These are phyloP conservation scores for Palythoa caribaeorum DNA, from an alignment of 92 coral and sea anemone species.

Conservation along the genomic window DNA sequence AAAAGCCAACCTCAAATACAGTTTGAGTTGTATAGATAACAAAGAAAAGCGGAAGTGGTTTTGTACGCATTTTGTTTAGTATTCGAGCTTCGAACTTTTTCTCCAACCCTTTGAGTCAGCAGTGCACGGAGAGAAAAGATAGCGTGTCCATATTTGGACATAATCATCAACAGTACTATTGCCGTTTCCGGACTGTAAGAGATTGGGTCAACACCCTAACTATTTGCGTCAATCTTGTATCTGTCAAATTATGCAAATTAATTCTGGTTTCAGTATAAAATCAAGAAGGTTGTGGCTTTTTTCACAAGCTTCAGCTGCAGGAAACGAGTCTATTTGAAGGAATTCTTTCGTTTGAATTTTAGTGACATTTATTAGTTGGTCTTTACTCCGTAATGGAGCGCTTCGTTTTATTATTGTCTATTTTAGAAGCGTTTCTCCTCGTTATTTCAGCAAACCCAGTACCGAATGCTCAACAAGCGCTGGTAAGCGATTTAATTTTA, in stretches of 20 bases:
- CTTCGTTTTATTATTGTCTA: background rate
- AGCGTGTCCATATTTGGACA: conserved; percentile 23
- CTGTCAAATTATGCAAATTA: conserved; percentile 15
- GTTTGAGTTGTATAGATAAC: conserved; percentile 6
- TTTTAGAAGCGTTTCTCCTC: background rate
- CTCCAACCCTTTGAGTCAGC: background rate
- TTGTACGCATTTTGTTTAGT: background rate
- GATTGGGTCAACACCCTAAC: background rate
- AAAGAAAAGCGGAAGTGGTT: conserved; percentile 30
- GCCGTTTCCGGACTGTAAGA: background rate
- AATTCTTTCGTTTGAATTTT: background rate
- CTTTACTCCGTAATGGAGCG: background rate
- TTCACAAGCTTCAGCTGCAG: background rate
- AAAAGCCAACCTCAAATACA: background rate
- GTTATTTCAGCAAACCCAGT: conserved; percentile 6
- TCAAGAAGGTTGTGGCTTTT: background rate
- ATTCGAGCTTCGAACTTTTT: background rate
- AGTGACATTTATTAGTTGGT: background rate
- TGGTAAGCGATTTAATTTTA: background rate
- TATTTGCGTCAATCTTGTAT: conserved; percentile 22
- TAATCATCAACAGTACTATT: conserved; percentile 2
- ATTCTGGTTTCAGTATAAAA: background rate
- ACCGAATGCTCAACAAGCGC: background rate
- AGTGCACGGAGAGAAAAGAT: background rate
- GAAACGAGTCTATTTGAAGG: background rate